phyloP scores from a whole-genome alignment of 1,140 invertebrate genomes.

The Microplitis demolitor region DNA sequence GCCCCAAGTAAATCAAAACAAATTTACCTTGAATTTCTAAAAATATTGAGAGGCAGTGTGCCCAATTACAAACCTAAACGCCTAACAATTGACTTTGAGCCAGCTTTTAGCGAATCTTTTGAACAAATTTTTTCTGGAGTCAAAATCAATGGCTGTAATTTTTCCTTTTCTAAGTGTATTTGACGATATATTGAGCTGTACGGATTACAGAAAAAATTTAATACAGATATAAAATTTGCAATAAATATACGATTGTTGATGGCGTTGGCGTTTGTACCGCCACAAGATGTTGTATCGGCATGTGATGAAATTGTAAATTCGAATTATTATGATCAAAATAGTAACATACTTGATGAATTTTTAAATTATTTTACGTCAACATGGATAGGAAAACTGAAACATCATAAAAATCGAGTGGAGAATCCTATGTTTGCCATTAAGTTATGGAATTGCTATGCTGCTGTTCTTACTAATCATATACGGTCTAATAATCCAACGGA shows the following conservation, averaged over 20 bases:
- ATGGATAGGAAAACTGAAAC: conserved; percentile 2
- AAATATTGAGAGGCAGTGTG: neutral
- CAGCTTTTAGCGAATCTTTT: conserved; percentile 19
- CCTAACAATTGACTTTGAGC: conserved; percentile 20
- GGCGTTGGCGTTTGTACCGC: neutral
- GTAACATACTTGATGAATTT: neutral
- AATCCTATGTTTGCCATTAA: neutral
- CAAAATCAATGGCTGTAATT: conserved; percentile 11
- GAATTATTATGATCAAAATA: neutral
- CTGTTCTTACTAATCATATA: no score
- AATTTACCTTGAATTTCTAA: neutral
- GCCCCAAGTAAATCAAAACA: neutral
- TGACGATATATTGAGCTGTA: conserved; percentile 19
- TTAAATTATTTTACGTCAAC: conserved; percentile 1
- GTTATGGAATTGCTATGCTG: no score
- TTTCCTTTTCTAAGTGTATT: conserved; percentile 15
- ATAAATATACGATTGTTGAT: neutral
- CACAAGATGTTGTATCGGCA: neutral
- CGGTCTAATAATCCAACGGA: no score
- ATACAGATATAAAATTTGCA: neutral
- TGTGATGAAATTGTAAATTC: neutral
- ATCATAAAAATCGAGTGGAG: neutral
- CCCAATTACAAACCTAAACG: neutral
- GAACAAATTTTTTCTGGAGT: neutral
- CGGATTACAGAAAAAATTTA: conserved; percentile 18